Evolutionary conservation across 2,888 invertebrate genomes (phyloP).

Genomic region (Pachliopta kotzebuea): DNA sequence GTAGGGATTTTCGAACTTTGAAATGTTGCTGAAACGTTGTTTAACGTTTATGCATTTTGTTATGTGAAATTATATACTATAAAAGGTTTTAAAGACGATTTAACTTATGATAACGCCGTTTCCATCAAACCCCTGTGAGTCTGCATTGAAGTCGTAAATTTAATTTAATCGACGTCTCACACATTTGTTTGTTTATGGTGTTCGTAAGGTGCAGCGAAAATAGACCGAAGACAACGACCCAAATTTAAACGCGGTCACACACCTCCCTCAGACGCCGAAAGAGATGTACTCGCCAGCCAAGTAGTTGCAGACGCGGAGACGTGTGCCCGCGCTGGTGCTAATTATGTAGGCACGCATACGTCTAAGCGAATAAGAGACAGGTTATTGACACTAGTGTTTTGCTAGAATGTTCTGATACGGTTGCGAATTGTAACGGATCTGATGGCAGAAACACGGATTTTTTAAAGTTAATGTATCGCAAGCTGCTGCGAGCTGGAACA

Average conservation of each 20-base stretch:
- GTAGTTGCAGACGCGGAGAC: constrained; percentile 4
- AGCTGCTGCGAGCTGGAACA: neutral
- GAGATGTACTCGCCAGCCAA: constrained; percentile 33
- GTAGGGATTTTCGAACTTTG: neutral
- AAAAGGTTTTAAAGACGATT: no score
- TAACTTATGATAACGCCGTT: neutral
- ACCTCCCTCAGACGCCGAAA: constrained; percentile 35
- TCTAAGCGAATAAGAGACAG: constrained; percentile 15
- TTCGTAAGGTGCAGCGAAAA: constrained; percentile 14
- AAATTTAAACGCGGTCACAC: constrained; percentile 37
- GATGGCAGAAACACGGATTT: neutral
- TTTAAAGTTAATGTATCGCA: neutral
- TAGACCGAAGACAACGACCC: constrained; percentile 29
- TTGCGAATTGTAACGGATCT: constrained; percentile 4
- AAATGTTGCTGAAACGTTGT: neutral
- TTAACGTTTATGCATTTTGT: no score
- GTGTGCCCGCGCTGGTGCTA: constrained; percentile 11
- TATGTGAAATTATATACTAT: no score
- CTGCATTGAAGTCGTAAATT: neutral
- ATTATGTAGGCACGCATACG: constrained; percentile 22
- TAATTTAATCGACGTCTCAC: neutral
- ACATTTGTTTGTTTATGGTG: constrained; percentile 17
- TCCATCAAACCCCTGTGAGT: neutral
- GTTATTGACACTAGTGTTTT: constrained; percentile 23
- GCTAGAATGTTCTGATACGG: constrained; percentile 21